A percentile compares a stretch with the other conserved stretches of the same genome.
phyloP scores from a whole-genome alignment of 2,797 vertebrate species.

The Peromyscus melanophrys region DNA sequence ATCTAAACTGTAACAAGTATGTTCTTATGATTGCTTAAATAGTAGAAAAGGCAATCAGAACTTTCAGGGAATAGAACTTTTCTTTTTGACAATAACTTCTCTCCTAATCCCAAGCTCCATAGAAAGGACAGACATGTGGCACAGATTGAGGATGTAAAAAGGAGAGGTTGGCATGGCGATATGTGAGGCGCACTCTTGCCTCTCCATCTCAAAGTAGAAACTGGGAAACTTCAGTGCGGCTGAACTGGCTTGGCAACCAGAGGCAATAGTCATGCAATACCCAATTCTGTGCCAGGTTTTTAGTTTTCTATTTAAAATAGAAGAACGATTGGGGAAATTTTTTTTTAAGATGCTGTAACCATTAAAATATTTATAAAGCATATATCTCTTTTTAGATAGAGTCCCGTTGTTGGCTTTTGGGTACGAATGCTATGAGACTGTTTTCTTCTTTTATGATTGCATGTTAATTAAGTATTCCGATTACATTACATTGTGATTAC shows the following conservation, averaged over 20 bases:
- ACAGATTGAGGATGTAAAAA: neutral
- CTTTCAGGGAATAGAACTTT: conserved; percentile 22
- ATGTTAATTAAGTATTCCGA: conserved; percentile 84
- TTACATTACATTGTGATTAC: conserved; percentile 81
- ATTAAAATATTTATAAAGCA: conserved; percentile 52
- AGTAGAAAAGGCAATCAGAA: neutral
- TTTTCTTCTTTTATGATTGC: conserved; percentile 79
- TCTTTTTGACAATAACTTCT: neutral
- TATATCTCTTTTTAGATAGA: conserved; percentile 47
- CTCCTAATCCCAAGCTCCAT: neutral
- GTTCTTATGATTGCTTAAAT: neutral
- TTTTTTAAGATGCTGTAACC: neutral
- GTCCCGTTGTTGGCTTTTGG: conserved; percentile 68
- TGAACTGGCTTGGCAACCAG: neutral
- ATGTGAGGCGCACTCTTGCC: rapidly evolving
- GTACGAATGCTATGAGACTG: conserved; percentile 46
- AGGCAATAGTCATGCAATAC: neutral
- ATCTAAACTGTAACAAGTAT: neutral
- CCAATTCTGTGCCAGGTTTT: conserved; percentile 13
- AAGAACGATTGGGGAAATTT: conserved; percentile 43
- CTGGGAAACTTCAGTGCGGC: rapidly evolving
- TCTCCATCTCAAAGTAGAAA: neutral
- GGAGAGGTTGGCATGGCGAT: neutral
- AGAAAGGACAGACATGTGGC: neutral
- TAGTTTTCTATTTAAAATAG: conserved; percentile 18